Evolutionary conservation across 2,797 vertebrate species (phyloP).

Genomic region (Catamblyrhynchus diadema): DNA sequence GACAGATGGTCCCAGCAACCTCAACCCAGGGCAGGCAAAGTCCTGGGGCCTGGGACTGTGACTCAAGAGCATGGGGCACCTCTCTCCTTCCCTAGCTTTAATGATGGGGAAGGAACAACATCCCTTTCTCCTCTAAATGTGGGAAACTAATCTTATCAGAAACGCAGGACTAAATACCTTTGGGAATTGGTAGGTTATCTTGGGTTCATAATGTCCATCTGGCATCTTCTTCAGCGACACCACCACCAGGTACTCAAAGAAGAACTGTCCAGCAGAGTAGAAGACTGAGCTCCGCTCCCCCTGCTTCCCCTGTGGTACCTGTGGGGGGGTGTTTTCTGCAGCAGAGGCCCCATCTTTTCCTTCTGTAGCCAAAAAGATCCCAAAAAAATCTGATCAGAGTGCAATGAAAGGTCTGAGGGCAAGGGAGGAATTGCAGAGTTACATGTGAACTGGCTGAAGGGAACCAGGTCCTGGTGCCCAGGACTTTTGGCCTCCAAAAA

Average conservation of each 20-base stretch:
- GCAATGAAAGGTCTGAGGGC: neutral
- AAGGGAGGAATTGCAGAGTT: neutral
- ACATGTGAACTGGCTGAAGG: rapidly evolving
- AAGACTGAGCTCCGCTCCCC: constrained; percentile 18
- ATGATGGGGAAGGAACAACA: neutral
- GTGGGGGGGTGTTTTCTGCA: neutral
- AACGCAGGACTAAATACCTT: constrained; percentile 78
- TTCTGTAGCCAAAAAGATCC: neutral
- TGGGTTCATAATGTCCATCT: constrained; percentile 83
- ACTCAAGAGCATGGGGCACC: too few relatives aligned
- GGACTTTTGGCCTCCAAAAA: neutral
- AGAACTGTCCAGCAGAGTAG: constrained; percentile 84
- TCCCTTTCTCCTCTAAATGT: neutral
- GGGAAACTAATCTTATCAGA: neutral
- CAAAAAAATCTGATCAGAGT: neutral
- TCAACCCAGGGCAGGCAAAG: neutral
- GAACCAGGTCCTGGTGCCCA: neutral
- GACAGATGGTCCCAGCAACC: neutral
- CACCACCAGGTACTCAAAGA: constrained; percentile 95
- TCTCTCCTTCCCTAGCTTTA: neutral
- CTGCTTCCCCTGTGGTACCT: neutral
- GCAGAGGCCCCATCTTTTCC: neutral
- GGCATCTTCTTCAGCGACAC: constrained; percentile 85
- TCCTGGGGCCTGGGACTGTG: neutral
- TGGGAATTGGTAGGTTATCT: constrained; percentile 93